Evolutionary conservation across 2,113 vertebrate genomes (phyloP), one percentile per base, ranked within the genome.

Genomic region (Phainopepla nitens): DNA sequence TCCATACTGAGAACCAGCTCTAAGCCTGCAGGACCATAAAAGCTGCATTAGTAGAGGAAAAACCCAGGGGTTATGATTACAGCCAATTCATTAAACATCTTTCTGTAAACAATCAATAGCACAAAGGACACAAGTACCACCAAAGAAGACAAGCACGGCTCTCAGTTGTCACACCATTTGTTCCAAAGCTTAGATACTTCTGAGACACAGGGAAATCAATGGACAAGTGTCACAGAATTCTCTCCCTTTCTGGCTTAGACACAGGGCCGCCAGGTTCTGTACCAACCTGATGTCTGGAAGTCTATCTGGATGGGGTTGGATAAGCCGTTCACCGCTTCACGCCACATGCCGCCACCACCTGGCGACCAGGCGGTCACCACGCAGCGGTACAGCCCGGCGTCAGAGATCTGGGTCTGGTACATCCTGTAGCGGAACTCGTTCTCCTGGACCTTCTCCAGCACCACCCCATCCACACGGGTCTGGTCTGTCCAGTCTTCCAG

Each of bases 311-410:
- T 97, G 17, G 99, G 99, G 96, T 99, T 99, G 77, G 99, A 99
- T 36, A 98, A 97, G 0, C 98, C 97, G 29, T 98, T 98, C 50
- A 98, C 96, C 3, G 97, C 98, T 79, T 97, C 98, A 23, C 96
- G 98, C 99, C 99, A 99, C 68, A 98, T 94, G 36, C 98, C 94
- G 2, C 98, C 98, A 11, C 98, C 96, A 9, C 98, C 98, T 1
- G 98, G 99, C 1, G 98, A 99, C 98, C 98, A 99, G 5, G 99
- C 99, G 0, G 98, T 98, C 81, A 99, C 98, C 33, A 98, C 68
- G 25, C 99, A 99, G 97, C 98, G 99, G 96, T 99, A 99, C 10
- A 97, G 98, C 25, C 99, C 99, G 4, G 98, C 96, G 25, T 99
- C 99, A 0, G 98, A 98, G 87, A 99, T 84, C 98, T 99, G 99